These are phyloP conservation scores for Bos javanicus DNA, from an alignment of 2,113 vertebrate species.

Conservation along the genomic window DNA sequence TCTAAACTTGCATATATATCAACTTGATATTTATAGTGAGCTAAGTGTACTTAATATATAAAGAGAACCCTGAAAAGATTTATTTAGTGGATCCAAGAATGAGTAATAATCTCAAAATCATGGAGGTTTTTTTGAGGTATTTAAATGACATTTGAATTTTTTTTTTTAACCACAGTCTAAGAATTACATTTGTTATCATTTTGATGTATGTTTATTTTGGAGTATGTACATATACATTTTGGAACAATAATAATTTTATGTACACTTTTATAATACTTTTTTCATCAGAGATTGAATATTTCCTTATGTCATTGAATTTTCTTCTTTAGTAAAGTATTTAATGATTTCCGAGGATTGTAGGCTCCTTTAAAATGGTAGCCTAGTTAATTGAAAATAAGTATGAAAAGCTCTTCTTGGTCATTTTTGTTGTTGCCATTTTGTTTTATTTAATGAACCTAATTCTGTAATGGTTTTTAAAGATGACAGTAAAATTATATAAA, in stretches of 20 bases:
- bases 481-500: neutral
- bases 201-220: neutral
- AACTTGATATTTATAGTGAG: neutral
- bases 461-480: neutral
- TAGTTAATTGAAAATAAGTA: neutral
- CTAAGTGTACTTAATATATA: neutral
- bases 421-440: neutral
- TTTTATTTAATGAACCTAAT: neutral
- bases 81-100: neutral
- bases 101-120: neutral
- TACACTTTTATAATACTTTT: neutral
- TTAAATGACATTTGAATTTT: neutral
- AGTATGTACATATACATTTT: neutral
- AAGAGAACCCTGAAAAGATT: neutral
- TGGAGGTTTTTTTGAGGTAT: neutral
- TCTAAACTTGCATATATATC: neutral
- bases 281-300: neutral
- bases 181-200: conserved; percentile 8
- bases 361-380: neutral
- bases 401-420: neutral
- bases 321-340: neutral
- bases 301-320: neutral
- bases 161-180: neutral
- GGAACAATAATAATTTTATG: neutral
- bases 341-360: neutral